A percentile compares a stretch with the other conserved stretches of the same genome.
phyloP scores from a whole-genome alignment of 2,113 vertebrate genomes.

The Pseudorasbora parva region DNA sequence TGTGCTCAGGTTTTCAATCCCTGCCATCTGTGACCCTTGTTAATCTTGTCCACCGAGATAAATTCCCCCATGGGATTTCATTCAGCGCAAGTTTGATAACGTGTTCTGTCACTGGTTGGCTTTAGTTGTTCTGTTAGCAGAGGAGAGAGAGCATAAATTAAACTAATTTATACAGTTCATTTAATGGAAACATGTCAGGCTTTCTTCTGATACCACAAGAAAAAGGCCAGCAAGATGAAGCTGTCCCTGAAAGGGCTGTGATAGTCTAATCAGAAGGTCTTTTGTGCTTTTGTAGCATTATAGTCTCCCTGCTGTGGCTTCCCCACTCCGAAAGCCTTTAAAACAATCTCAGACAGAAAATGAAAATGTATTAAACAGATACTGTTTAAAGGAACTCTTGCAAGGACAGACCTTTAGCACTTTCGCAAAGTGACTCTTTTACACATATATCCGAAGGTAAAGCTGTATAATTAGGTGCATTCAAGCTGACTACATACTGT shows the following conservation, averaged over 20 bases:
- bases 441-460: background rate
- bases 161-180: slow-evolving; percentile 10
- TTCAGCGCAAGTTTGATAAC: slow-evolving; percentile 23
- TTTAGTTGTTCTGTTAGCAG: slow-evolving; percentile 12
- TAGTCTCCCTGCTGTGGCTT: slow-evolving; percentile 19
- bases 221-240: background rate
- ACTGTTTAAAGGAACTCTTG: background rate
- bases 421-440: slow-evolving; percentile 5
- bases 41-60: slow-evolving; percentile 18
- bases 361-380: background rate
- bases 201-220: slow-evolving; percentile 6
- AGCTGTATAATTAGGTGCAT: background rate
- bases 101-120: background rate
- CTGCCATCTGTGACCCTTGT: slow-evolving; percentile 7
- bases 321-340: background rate
- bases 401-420: background rate
- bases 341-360: background rate
- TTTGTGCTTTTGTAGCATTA: background rate
- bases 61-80: background rate
- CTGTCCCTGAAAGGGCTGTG: background rate
- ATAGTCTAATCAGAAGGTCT: background rate
- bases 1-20: slow-evolving; percentile 27
- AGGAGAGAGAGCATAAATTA: slow-evolving; percentile 25
- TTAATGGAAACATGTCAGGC: background rate
- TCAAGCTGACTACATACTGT: background rate